phyloP scores from a whole-genome alignment of 1,140 invertebrate species.

The Dinothrombium tinctorium region DNA sequence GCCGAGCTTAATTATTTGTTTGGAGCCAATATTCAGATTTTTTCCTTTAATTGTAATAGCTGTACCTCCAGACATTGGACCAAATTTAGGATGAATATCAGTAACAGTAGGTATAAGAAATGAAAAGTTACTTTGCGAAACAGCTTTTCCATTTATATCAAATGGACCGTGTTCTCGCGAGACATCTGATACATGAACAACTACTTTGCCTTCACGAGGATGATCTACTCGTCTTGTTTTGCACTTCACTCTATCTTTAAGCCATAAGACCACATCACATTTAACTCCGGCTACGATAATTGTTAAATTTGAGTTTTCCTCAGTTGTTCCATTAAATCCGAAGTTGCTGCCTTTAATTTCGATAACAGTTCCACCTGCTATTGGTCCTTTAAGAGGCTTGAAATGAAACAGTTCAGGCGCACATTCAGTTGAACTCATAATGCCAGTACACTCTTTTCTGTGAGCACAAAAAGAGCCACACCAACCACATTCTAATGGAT shows the following conservation, averaged over 20 bases:
- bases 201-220: too few relatives aligned
- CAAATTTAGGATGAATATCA: constrained; percentile 11
- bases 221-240: too few relatives aligned
- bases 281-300: too few relatives aligned
- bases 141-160: constrained; percentile 12
- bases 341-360: constrained; percentile 21
- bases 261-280: too few relatives aligned
- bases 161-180: too few relatives aligned
- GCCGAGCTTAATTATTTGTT: constrained; percentile 7
- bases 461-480: constrained; percentile 17
- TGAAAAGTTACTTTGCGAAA: constrained; percentile 5
- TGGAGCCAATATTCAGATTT: constrained; percentile 14
- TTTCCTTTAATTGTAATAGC: constrained; percentile 13
- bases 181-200: too few relatives aligned
- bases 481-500: constrained; percentile 22
- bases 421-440: constrained; percentile 12
- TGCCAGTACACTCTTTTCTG: constrained; percentile 14
- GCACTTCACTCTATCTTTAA: too few relatives aligned
- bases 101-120: constrained; percentile 12
- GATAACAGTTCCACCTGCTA: constrained; percentile 19
- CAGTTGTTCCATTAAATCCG: too few relatives aligned
- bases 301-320: too few relatives aligned
- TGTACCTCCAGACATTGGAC: constrained; percentile 16
- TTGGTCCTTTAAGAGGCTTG: constrained; percentile 19
- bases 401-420: constrained; percentile 18